Evolutionary conservation across 2,113 vertebrate genomes (phyloP), one percentile per base, ranked within the genome.

Genomic region (Dinomys branickii): DNA sequence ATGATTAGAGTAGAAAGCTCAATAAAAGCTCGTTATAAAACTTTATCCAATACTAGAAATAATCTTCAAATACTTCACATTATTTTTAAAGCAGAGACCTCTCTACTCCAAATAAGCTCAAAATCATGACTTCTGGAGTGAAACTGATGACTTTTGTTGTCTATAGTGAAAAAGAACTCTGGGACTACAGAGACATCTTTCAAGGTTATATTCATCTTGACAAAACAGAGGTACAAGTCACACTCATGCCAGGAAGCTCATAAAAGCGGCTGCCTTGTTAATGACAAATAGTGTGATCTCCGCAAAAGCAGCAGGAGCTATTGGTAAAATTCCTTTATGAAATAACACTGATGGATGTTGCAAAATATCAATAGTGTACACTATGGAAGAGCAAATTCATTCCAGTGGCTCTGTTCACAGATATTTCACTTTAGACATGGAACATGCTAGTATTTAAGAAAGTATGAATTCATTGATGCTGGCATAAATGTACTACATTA

Each of bases 191-290:
- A 89, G 54, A 69, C 41, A 28, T 78, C 61, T 86, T 90, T 84
- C 91, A 92, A 92, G 41, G 67, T 86, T 92, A 30, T 81, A 61
- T 95, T 90, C 67, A 87, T 97, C 96, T 92, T 90, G 91, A 75
- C 88, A 86, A 97, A 97, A 96, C 90, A 71, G 52, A 95, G 73
- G 88, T 89, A 84, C 33, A 78, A 94, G 93, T 95, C 67, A 87
- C 38, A 59, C 1, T 3, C 24, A 30, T 80, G 75, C 61, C 93
- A 92, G 52, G 85, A 91, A 95, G 75, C 75, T 93, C 87, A 94
- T 75, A 41, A 90, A 92, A 85, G 30, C 50, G 85, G 24, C 85
- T 92, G 85, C 35, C 56, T 67, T 11, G n/a, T 75, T 94, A 95
- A 75, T 96, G 81, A 96, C 35, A 90, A 94, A 92, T 92, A 81